Evolutionary conservation across 2,888 invertebrate genomes (phyloP).

Genomic region (Geophilus truncorum): DNA sequence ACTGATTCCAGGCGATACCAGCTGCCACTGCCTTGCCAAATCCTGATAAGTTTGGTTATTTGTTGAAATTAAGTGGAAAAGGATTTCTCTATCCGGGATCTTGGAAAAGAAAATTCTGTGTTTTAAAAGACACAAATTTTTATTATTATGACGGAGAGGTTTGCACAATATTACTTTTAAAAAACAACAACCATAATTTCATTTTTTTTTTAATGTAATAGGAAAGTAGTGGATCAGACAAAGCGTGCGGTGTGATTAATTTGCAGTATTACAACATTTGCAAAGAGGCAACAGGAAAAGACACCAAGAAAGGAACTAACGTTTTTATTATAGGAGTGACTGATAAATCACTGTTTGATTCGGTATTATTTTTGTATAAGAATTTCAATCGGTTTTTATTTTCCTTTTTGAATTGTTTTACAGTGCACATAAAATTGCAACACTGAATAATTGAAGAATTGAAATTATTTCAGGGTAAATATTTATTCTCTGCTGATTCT

Average conservation of each 20-base stretch:
- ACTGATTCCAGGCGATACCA: background rate
- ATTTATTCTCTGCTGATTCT: slow-evolving; percentile 45
- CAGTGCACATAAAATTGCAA: background rate
- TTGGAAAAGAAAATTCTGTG: slow-evolving; percentile 22
- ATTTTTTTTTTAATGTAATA: slow-evolving; percentile 32
- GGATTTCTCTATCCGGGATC: slow-evolving; percentile 29
- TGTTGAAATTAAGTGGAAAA: slow-evolving; percentile 28
- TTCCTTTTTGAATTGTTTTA: background rate
- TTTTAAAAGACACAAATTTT: slow-evolving; percentile 10
- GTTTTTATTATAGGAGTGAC: slow-evolving; percentile 45
- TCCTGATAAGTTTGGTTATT: slow-evolving; percentile 22
- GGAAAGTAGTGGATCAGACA: slow-evolving; percentile 43
- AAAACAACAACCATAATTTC: background rate
- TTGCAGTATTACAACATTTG: slow-evolving; percentile 45
- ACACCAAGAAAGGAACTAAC: slow-evolving; percentile 44
- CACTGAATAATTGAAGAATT: background rate
- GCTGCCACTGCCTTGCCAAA: background rate
- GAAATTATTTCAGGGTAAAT: slow-evolving; percentile 42
- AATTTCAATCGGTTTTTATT: slow-evolving; percentile 15
- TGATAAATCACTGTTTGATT: slow-evolving; percentile 45
- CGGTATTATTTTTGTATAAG: slow-evolving; percentile 37
- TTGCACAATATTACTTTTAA: background rate
- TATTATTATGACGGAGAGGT: slow-evolving; percentile 29
- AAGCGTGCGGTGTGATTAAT: slow-evolving; percentile 43
- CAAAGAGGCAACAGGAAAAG: slow-evolving; percentile 43